Conservation (phyloP, 2,888 invertebrate genomes). For the Pollenia labialis region DNA sequence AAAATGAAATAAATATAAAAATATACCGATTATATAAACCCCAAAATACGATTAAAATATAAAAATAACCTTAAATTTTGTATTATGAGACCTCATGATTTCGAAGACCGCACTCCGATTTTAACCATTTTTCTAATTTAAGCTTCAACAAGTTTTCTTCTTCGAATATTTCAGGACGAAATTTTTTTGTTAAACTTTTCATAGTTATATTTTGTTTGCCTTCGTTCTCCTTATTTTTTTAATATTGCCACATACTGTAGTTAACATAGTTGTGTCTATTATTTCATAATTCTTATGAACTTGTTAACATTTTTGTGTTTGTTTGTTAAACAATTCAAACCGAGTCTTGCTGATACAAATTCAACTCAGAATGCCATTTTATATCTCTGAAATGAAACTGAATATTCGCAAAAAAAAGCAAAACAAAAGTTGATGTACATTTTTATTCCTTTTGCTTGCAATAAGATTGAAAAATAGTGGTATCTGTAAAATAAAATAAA, state of each 20-base stretch:
- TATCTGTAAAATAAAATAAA: conserved; percentile 38
- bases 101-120: no score
- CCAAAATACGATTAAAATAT: no score
- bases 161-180: no score
- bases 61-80: no score
- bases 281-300: conserved; percentile 70
- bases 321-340: conserved; percentile 54
- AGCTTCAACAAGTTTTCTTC: neutral
- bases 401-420: neutral
- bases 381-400: conserved; percentile 28
- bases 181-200: no score
- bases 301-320: conserved; percentile 70
- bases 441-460: neutral
- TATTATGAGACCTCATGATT: no score
- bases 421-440: conserved; percentile 35
- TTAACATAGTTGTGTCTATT: conserved; percentile 26
- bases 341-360: conserved; percentile 29
- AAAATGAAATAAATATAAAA: no score
- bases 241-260: neutral
- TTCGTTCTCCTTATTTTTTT: neutral
- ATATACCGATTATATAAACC: no score
- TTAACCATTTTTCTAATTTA: no score
- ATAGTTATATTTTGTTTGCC: no score
- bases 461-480: conserved; percentile 42
- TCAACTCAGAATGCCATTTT: conserved; percentile 52